Percentiles rank a stretch among this genome's conserved stretches.
These are phyloP conservation scores for Dicranocentrus wangi DNA, from an alignment of 2,888 invertebrate genomes.

Conservation along the genomic window DNA sequence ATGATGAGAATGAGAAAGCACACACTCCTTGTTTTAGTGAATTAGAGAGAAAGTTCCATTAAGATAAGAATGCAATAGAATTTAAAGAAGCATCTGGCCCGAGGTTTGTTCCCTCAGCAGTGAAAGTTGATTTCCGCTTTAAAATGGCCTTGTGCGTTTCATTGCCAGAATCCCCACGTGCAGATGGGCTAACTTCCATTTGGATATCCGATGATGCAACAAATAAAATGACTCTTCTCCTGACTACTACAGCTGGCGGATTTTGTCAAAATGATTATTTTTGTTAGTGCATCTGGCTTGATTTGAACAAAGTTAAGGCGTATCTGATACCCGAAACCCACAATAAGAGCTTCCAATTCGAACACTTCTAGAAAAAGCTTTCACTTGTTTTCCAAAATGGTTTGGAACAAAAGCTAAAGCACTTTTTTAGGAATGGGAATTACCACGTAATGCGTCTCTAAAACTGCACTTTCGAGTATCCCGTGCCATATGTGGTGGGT, in stretches of 20 bases:
- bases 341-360: background rate
- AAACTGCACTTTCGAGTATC: conserved; percentile 13
- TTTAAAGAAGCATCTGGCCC: conserved; percentile 36
- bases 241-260: background rate
- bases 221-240: conserved; percentile 13
- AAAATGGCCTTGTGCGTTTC: background rate
- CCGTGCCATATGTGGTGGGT: too few species aligned
- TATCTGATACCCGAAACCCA: conserved; percentile 1
- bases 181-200: too few species aligned
- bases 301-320: background rate
- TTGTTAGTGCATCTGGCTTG: background rate
- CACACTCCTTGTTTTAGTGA: background rate
- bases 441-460: conserved; percentile 1
- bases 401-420: background rate
- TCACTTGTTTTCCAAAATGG: conserved; percentile 25
- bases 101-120: too few species aligned
- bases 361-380: conserved; percentile 19
- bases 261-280: background rate
- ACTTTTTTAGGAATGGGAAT: conserved; percentile 8
- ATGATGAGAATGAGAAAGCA: too few species aligned
- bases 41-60: conserved; percentile 37
- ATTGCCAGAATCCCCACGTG: too few species aligned
- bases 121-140: conserved; percentile 28
- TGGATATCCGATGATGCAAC: conserved; percentile 24
- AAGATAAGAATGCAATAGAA: conserved; percentile 31